phyloP scores from a whole-genome alignment of 2,113 vertebrate species.

The Leptosomus discolor region DNA sequence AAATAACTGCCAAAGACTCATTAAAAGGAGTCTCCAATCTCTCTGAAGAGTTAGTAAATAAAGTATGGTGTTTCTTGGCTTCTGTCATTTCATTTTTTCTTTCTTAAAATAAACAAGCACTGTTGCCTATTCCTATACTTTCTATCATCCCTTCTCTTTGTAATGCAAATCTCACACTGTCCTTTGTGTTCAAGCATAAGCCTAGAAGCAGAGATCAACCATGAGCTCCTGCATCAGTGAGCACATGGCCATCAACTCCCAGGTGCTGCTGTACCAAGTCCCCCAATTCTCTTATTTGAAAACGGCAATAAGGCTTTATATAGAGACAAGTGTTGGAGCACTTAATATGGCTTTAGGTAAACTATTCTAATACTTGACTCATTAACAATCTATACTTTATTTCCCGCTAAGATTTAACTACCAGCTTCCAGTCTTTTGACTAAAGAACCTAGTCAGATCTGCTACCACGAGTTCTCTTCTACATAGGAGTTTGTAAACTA shows the following conservation, averaged over 20 bases:
- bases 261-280: neutral
- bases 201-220: neutral
- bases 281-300: neutral
- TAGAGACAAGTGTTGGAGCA: neutral
- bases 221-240: neutral
- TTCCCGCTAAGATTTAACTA: neutral
- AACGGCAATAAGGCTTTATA: neutral
- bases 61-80: neutral
- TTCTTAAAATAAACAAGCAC: neutral
- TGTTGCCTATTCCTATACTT: neutral
- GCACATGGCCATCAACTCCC: neutral
- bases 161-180: neutral
- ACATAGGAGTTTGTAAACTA: neutral
- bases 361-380: neutral
- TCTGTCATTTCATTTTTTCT: neutral
- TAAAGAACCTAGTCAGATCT: neutral
- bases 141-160: neutral
- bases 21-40: neutral
- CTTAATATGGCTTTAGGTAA: neutral
- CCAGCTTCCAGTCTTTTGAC: neutral
- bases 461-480: neutral
- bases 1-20: neutral
- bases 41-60: neutral
- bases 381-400: neutral
- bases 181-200: neutral